Conservation (phyloP, 2,888 invertebrate species). For the Athrips mouffetella region DNA sequence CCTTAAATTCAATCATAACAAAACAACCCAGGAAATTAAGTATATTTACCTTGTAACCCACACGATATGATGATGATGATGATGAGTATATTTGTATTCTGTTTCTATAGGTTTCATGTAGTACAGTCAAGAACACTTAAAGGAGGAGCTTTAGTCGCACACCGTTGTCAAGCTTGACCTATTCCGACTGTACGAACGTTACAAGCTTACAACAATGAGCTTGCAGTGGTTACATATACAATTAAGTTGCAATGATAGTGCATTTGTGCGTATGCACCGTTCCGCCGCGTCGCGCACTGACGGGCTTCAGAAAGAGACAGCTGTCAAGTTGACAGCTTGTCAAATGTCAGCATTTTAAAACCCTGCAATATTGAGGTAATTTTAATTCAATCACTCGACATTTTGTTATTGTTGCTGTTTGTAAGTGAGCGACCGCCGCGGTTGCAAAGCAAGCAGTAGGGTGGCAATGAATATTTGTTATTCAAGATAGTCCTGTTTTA, state of each 20-base stretch:
- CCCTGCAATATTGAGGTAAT: slow-evolving; percentile 61
- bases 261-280: slow-evolving; percentile 19
- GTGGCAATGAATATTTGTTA: background rate
- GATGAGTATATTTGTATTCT: too few relatives aligned
- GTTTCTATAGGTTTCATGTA: too few relatives aligned
- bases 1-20: too few relatives aligned
- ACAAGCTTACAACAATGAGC: slow-evolving; percentile 6
- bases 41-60: too few relatives aligned
- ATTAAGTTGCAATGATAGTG: slow-evolving; percentile 17
- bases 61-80: too few relatives aligned
- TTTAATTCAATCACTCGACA: slow-evolving; percentile 71
- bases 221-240: slow-evolving; percentile 9
- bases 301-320: slow-evolving; percentile 38
- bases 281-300: slow-evolving; percentile 37
- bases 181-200: background rate
- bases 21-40: too few relatives aligned
- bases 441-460: background rate
- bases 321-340: slow-evolving; percentile 66
- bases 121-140: too few relatives aligned
- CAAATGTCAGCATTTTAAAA: slow-evolving; percentile 66
- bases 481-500: background rate
- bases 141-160: too few relatives aligned
- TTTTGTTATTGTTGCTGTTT: slow-evolving; percentile 52
- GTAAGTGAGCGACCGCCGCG: slow-evolving; percentile 36
- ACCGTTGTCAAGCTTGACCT: too few relatives aligned